Evolutionary conservation across 2,888 invertebrate genomes (phyloP), one percentile per base, ranked within the genome.

Genomic region (Pseudanteris insignis): DNA sequence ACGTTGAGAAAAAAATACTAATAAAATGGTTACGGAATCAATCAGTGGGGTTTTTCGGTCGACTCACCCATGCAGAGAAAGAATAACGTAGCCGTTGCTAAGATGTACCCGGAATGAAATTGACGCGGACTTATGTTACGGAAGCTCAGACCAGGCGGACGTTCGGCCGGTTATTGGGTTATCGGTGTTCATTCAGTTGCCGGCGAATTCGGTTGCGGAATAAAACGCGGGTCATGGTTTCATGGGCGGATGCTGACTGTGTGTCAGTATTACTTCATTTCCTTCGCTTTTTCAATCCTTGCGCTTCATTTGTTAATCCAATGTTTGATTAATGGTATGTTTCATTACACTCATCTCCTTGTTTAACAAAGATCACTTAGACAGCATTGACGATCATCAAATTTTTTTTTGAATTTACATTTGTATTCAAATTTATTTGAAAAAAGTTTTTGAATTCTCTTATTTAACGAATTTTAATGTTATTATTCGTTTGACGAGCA

Each of bases 21-120:
- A n/a, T n/a, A n/a, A n/a, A n/a, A n/a, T n/a, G n/a, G n/a, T n/a
- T n/a, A n/a, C n/a, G n/a, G n/a, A n/a, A n/a, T n/a, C n/a, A n/a
- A n/a, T n/a, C n/a, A n/a, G n/a, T n/a, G n/a, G n/a, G n/a, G n/a
- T 15, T 41, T 41, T 51, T 41, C 26, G 1, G 63, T 65, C 48
- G 65, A 66, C 66, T 65, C 66, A 43, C 66, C 66, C 65, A 66
- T 57, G 58, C 50, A 59, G 40, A 58, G 57, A 33, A 44, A 9
- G 57, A 38, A 15, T 33, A 37, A 18, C 40, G 47, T 47, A 55
- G 46, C 46, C 55, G 46, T 14, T 29, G 55, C 21, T 25, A 55
- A 55, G 55, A 47, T 54, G 54, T 54, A 46, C 46, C 54, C 25
- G 28, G 54, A 54, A 54, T 54, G 46, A 54, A 54, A 54, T 51